Base-by-base conservation (phyloP, 2,113 vertebrate species). In the Scomber colias region DNA sequence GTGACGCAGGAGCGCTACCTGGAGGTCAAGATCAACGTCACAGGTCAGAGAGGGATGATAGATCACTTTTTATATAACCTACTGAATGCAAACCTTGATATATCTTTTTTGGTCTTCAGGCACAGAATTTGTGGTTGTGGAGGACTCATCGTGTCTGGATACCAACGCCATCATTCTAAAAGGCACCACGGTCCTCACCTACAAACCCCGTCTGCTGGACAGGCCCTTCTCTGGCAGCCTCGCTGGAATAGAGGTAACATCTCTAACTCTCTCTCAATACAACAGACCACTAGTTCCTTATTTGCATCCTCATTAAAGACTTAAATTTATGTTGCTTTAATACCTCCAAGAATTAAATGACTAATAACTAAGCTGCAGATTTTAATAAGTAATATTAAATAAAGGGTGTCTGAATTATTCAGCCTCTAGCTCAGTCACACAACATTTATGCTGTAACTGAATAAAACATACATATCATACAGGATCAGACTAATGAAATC, bases 111-210 rank as follows among this genome's bases (percentile, higher is more conserved):
- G 11, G 21, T 83, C 27, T 89, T n/a, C 81, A 99, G 98, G 97
- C 46, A 99, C 98, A 0, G 98, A 99, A 85, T 99, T 99, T 94
- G 98, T 99, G 83, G 97, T 99, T 0, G 96, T 99, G 51, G 98
- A 99, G 81, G 98, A 99, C 74, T 95, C 95, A 13, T 97, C 97
- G 40, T 97, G 96, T 91, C 90, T 94, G 0, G 97, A 99, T 51
- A 98, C 98, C 76, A 97, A 90, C 0, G 98, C 98, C 40, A 94
- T 99, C 30, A 98, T 99, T 85, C 89, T 99, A 75, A 99, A 99
- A 85, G 98, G 98, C n/a, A 99, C 97, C 3, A 98, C 98, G 0
- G 98, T 99, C 48, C 97, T 99, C 13, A 99, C 97, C 4, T 99
- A 99, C 75, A 99, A 99, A 81, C 98, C 98, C 67, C 96, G 96